Evolutionary conservation across 92 coral and sea anemone species (phyloP).

Genomic region (Pocillopora meandrina): DNA sequence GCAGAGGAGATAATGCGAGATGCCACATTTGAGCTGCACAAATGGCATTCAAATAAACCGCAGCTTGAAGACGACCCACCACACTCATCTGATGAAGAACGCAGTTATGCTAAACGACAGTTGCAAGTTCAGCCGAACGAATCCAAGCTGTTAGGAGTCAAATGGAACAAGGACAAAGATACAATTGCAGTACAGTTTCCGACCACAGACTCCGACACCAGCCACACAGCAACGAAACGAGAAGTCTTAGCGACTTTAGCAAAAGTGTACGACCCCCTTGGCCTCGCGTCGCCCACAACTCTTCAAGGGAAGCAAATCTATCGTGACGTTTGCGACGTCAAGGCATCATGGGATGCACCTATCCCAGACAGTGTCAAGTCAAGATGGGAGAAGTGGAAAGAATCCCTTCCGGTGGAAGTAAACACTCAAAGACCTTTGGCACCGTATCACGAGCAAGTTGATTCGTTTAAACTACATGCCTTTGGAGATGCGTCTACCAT

Average conservation of each 20-base stretch:
- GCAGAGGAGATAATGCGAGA: neutral
- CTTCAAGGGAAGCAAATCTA: constrained; percentile 14
- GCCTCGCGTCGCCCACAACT: neutral
- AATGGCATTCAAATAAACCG: neutral
- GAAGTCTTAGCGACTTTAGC: neutral
- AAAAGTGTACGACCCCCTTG: neutral
- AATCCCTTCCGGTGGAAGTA: neutral
- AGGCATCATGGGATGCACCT: neutral
- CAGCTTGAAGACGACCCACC: neutral
- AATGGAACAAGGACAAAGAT: neutral
- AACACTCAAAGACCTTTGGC: constrained; percentile 2
- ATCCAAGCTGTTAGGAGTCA: neutral
- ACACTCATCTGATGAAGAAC: neutral
- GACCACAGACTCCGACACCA: neutral
- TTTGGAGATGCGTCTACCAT: constrained; percentile 16
- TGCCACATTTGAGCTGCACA: neutral
- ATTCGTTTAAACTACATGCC: neutral
- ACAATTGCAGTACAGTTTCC: neutral
- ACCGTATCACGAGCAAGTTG: neutral
- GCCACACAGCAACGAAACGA: neutral
- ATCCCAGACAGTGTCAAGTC: constrained; percentile 4
- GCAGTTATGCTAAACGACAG: neutral
- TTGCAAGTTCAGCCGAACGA: neutral
- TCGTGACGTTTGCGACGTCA: constrained; percentile 6
- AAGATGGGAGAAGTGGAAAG: neutral